Conservation (phyloP, 2,888 invertebrate genomes). For the Chaitophorus viminalis region DNA sequence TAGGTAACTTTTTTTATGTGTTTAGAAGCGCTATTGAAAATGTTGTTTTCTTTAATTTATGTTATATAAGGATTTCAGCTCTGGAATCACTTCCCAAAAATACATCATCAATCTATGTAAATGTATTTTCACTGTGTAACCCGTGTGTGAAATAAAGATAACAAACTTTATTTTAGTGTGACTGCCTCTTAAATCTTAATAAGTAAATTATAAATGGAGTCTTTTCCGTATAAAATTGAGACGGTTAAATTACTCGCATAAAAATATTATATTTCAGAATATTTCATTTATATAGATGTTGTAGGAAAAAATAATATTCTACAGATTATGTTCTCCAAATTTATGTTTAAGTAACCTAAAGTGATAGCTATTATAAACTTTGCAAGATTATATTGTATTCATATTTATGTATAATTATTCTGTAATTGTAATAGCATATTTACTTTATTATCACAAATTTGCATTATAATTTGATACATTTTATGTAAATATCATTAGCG, state of each 20-base stretch:
- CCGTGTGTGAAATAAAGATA: background rate
- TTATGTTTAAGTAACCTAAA: too few relatives aligned
- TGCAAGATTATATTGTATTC: too few relatives aligned
- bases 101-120: background rate
- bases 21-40: background rate
- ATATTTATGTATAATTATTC: too few relatives aligned
- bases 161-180: background rate
- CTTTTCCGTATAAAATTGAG: background rate
- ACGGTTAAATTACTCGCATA: background rate
- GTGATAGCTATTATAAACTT: too few relatives aligned
- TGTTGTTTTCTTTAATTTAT: background rate
- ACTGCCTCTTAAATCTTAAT: background rate
- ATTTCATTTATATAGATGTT: too few relatives aligned
- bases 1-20: too few relatives aligned
- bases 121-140: background rate
- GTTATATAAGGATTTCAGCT: background rate
- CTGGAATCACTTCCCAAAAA: background rate
- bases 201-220: background rate
- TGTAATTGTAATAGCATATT: too few relatives aligned
- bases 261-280: background rate
- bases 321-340: too few relatives aligned
- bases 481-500: too few relatives aligned
- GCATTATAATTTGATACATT: too few relatives aligned
- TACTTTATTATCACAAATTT: too few relatives aligned
- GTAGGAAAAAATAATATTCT: too few relatives aligned